A percentile compares a stretch with the other conserved stretches of the same genome.
Conservation (phyloP, 2,888 invertebrate genomes). For the Ectemnius continuus region DNA sequence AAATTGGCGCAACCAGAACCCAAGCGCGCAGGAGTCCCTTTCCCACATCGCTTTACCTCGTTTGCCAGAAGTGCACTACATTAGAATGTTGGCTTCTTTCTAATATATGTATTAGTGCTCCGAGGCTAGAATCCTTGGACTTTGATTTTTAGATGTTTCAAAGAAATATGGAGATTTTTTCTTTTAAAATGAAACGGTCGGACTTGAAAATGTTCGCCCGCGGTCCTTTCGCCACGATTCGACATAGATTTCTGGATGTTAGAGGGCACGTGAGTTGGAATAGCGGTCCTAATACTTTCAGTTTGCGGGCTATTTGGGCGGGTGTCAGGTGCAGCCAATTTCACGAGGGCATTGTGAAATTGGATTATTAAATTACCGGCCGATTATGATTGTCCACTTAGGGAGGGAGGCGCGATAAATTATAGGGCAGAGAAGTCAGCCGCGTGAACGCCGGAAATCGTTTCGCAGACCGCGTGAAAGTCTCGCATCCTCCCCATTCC, state of each 20-base stretch:
- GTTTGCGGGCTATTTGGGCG: neutral
- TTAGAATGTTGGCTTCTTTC: neutral
- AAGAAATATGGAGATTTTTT: no score
- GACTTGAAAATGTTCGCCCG: no score
- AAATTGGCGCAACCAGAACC: slow-evolving; percentile 45
- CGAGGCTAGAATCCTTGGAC: no score
- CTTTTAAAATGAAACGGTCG: no score
- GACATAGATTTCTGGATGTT: no score
- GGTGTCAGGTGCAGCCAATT: slow-evolving; percentile 3
- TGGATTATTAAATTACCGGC: slow-evolving; percentile 7
- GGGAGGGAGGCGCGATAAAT: slow-evolving; percentile 25
- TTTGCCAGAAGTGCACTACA: no score
- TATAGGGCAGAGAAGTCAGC: slow-evolving; percentile 26
- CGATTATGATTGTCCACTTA: neutral
- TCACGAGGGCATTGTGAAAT: neutral
- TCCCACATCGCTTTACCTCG: no score
- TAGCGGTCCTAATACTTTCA: no score
- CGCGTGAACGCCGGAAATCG: slow-evolving; percentile 35
- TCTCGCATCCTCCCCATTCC: slow-evolving; percentile 14
- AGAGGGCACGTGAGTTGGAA: no score
- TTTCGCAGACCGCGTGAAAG: slow-evolving; percentile 60
- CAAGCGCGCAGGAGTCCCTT: neutral
- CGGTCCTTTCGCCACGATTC: no score
- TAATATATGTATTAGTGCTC: no score
- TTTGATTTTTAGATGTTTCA: no score